These are phyloP conservation scores for Scylla paramamosain DNA, from an alignment of 1,140 invertebrate genomes.

Conservation along the genomic window DNA sequence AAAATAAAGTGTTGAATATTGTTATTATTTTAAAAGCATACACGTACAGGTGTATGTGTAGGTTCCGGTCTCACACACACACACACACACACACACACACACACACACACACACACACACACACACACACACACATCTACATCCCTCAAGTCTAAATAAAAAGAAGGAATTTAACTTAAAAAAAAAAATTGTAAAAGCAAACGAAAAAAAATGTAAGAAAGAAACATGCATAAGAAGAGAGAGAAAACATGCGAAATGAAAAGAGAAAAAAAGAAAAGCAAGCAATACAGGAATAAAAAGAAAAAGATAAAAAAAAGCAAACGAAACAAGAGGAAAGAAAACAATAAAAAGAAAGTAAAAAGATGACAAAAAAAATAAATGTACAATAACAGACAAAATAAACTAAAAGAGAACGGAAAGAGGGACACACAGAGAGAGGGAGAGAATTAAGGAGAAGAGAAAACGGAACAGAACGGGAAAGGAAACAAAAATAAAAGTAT, in stretches of 20 bases:
- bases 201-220: not conserved
- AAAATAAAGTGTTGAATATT: not conserved
- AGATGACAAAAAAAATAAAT: too few relatives aligned
- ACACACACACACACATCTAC: not conserved
- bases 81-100: constrained; percentile 20
- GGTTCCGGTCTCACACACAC: not conserved
- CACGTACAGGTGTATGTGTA: too few relatives aligned
- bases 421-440: too few relatives aligned
- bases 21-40: too few relatives aligned
- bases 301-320: not conserved
- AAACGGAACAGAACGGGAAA: not conserved
- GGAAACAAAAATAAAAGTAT: too few relatives aligned
- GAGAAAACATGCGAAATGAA: not conserved
- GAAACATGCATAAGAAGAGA: not conserved
- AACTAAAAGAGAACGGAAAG: too few relatives aligned
- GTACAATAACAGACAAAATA: too few relatives aligned
- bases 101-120: constrained; percentile 20
- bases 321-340: too few relatives aligned
- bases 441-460: too few relatives aligned
- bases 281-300: not conserved
- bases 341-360: too few relatives aligned
- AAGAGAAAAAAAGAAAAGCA: not conserved
- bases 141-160: not conserved
- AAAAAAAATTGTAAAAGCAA: not conserved
- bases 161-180: not conserved